Conservation (phyloP, 2,888 invertebrate genomes). For the Pseudoips prasinana region DNA sequence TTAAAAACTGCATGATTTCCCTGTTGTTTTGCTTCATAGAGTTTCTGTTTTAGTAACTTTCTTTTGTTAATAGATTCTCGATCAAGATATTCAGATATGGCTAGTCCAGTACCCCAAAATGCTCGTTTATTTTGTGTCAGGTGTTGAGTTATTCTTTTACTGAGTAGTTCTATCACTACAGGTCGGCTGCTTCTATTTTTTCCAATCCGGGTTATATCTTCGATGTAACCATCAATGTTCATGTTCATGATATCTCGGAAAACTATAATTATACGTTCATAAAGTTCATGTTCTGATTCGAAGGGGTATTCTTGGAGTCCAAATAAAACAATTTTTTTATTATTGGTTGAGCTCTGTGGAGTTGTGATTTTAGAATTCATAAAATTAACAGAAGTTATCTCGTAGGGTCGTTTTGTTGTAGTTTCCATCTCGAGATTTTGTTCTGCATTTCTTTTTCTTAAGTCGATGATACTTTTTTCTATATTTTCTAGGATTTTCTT, state of each 20-base stretch:
- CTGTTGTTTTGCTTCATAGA: not conserved
- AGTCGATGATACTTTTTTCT: not conserved
- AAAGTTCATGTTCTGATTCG: not conserved
- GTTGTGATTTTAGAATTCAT: no score
- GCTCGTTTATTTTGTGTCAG: not conserved
- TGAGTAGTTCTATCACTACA: constrained; percentile 1
- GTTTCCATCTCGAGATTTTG: no score
- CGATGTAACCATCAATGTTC: not conserved
- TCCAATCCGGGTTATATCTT: not conserved
- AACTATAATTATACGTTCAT: not conserved
- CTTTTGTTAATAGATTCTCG: not conserved
- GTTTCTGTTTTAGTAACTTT: not conserved
- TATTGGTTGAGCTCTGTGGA: not conserved
- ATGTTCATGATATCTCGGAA: not conserved
- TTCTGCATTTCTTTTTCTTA: not conserved
- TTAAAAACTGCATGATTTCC: not conserved
- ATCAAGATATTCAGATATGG: not conserved
- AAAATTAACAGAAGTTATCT: no score
- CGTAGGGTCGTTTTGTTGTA: no score
- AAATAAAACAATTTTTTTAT: not conserved
- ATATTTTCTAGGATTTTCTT: not conserved
- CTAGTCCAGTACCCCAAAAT: not conserved
- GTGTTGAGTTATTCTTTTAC: not conserved
- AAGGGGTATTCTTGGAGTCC: not conserved
- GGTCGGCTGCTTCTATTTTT: not conserved